Evolutionary conservation across 2,888 invertebrate species (phyloP).

Genomic region (Pristionchus exspectatus): DNA sequence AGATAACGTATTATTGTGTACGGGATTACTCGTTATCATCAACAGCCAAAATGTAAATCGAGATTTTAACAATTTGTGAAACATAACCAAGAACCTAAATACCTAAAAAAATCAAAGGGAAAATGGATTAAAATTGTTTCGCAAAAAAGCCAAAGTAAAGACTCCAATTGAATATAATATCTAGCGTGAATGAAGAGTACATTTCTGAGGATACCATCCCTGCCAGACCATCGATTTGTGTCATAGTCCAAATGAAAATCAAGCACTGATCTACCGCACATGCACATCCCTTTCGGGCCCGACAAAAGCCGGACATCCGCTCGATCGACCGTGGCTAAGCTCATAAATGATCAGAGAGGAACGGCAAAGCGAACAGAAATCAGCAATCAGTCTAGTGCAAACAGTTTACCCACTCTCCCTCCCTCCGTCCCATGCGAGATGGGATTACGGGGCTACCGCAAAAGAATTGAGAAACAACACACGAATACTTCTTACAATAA

Average conservation of each 20-base stretch:
- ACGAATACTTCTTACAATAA: background rate
- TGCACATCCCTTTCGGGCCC: background rate
- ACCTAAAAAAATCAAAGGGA: too few species aligned
- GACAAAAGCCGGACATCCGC: constrained; percentile 29
- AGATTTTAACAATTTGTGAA: too few species aligned
- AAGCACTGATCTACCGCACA: constrained; percentile 26
- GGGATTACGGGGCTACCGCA: constrained; percentile 22
- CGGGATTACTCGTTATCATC: too few species aligned
- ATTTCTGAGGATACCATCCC: too few species aligned
- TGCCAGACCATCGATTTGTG: too few species aligned
- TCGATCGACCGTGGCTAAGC: constrained; percentile 50
- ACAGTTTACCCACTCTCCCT: constrained; percentile 14
- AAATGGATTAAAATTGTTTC: too few species aligned
- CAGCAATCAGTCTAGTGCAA: constrained; percentile 44
- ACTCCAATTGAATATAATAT: too few species aligned
- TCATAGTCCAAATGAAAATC: background rate
- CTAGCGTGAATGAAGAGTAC: too few species aligned
- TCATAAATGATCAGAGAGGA: constrained; percentile 37
- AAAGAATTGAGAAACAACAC: background rate
- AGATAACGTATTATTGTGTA: background rate
- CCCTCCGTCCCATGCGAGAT: background rate
- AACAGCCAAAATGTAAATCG: too few species aligned
- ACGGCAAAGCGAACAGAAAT: background rate
- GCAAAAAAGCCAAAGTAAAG: too few species aligned
- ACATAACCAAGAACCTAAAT: too few species aligned